Conservation (phyloP, 2,888 invertebrate genomes). For the Drosophila kuntzei region DNA sequence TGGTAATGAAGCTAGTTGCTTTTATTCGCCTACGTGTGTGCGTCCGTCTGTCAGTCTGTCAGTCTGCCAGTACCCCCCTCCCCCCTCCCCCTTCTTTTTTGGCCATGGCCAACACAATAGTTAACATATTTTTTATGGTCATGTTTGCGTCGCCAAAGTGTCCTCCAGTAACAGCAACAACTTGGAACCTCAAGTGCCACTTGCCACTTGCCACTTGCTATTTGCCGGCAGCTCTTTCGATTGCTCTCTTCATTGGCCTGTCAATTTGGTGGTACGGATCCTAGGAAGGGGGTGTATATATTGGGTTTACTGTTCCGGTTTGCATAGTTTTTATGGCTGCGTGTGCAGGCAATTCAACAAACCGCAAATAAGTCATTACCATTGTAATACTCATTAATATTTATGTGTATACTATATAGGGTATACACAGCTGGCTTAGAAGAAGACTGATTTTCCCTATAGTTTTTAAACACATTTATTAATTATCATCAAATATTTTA, state of each 20-base stretch:
- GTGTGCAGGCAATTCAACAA: slow-evolving; percentile 1
- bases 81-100: not conserved
- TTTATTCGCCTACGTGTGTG: slow-evolving; percentile 1
- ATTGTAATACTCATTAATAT: not conserved
- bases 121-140: slow-evolving; percentile 70
- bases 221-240: slow-evolving; percentile 18
- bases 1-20: slow-evolving; percentile 50
- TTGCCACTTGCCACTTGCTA: slow-evolving; percentile 41
- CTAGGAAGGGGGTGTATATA: not conserved
- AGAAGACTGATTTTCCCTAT: too few species aligned
- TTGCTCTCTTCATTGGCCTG: slow-evolving; percentile 54
- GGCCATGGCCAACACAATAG: slow-evolving; percentile 50
- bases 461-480: too few species aligned
- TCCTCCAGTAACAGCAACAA: slow-evolving; percentile 31
- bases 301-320: slow-evolving; percentile 10
- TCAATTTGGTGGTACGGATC: not conserved
- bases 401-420: not conserved
- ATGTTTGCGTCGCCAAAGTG: slow-evolving; percentile 66
- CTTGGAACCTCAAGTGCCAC: slow-evolving; percentile 46
- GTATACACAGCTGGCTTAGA: not conserved
- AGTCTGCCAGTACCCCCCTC: too few species aligned
- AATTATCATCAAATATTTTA: too few species aligned
- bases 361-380: slow-evolving; percentile 8
- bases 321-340: slow-evolving; percentile 6
- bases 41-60: not conserved